These are phyloP conservation scores for Trisateles emortualis DNA, from an alignment of 2,888 invertebrate species.

Conservation along the genomic window DNA sequence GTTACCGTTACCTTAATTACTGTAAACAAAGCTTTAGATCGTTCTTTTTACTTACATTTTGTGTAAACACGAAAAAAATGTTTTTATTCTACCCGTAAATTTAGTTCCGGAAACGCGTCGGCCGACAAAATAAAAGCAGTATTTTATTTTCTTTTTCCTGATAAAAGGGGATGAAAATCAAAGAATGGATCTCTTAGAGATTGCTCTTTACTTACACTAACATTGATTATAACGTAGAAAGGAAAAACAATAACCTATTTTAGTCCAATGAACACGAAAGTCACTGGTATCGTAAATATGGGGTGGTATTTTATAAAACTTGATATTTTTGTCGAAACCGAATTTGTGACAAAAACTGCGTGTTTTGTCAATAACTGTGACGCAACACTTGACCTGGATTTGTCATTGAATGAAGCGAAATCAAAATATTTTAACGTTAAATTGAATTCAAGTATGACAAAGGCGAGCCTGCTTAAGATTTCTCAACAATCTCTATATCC, in stretches of 20 bases:
- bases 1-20: constrained; percentile 21
- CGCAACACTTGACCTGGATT: constrained; percentile 17
- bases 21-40: constrained; percentile 15
- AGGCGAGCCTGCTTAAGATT: no score
- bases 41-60: constrained; percentile 17
- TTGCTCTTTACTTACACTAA: constrained; percentile 32
- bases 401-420: neutral
- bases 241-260: constrained; percentile 31
- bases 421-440: no score
- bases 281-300: neutral
- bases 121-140: constrained; percentile 26
- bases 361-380: constrained; percentile 16
- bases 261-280: constrained; percentile 12
- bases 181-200: constrained; percentile 31
- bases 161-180: constrained; percentile 35
- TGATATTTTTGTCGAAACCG: neutral
- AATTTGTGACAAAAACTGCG: constrained; percentile 3
- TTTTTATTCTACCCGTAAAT: constrained; percentile 38
- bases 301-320: constrained; percentile 9
- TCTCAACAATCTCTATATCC: no score
- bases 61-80: constrained; percentile 27
- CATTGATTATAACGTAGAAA: constrained; percentile 26
- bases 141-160: constrained; percentile 27
- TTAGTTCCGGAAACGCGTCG: constrained; percentile 32
- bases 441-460: no score